Conservation (phyloP, 1,140 invertebrate species). For the honey bee (Apis mellifera) region DNA sequence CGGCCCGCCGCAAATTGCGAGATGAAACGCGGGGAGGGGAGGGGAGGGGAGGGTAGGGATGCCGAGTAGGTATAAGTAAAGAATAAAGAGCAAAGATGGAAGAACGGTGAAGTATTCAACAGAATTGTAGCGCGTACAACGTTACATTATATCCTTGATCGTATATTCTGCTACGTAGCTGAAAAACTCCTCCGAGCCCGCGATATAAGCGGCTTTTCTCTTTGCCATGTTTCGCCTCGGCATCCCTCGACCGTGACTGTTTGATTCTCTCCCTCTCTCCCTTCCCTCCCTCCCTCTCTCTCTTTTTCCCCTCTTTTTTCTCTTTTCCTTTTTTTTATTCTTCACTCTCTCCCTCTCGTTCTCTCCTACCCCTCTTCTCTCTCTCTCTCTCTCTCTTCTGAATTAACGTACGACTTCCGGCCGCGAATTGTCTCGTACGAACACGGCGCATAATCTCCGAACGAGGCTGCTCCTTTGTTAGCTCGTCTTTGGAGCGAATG, state of each 20-base stretch:
- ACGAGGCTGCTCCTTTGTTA: constrained; percentile 30
- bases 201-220: constrained; percentile 55
- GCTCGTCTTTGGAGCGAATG: not conserved
- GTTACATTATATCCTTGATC: constrained; percentile 51
- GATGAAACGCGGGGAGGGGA: not conserved
- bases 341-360: not conserved
- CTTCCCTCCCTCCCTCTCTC: not conserved
- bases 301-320: not conserved
- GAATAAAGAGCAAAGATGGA: constrained; percentile 53
- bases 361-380: not conserved
- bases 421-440: constrained; percentile 49
- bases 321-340: not conserved
- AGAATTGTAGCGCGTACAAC: constrained; percentile 44
- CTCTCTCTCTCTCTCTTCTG: not conserved
- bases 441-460: constrained; percentile 43
- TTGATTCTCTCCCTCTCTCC: not conserved
- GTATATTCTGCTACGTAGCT: constrained; percentile 48
- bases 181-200: constrained; percentile 41
- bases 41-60: not conserved
- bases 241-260: constrained; percentile 26
- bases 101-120: constrained; percentile 47
- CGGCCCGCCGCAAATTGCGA: constrained; percentile 32
- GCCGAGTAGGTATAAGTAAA: constrained; percentile 38
- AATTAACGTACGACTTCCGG: constrained; percentile 53
- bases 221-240: constrained; percentile 44